Evolutionary conservation across 2,113 vertebrate genomes (phyloP), one percentile per base, ranked within the genome.

Genomic region (Thomomys bottae): DNA sequence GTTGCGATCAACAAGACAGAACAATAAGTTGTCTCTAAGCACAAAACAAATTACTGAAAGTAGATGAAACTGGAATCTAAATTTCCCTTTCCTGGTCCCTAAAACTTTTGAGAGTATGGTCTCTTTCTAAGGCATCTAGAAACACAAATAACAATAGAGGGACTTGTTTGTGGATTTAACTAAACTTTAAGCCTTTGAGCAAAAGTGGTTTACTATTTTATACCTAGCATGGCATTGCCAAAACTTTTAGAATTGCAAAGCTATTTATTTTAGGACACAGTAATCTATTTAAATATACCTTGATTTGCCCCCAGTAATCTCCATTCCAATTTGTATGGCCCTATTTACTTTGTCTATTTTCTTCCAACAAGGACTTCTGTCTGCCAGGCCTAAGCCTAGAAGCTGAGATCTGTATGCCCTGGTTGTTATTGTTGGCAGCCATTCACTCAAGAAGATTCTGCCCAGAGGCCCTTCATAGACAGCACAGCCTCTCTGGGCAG

Each of bases 41-140:
- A 91, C 40, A 38, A 82, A 73, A 79, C 45, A 45, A 64, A 70
- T 86, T 72, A 82, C 5, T 42, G 70, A 85, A 61, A 93, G 15
- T 54, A 59, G 30, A 42, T 73, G 84, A 30, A 3, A 15, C 42
- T 76, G 36, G n/a, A 68, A 83, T 68, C 40, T 18, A 45, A 40
- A 66, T 54, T 78, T 82, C 36, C 57, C n/a, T 30, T 42, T 87
- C 64, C 49, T 86, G 59, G 49, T 87, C 17, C 26, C 7, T 20
- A 28, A 20, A 67, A 57, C 64, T 64, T 93, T 42, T 30, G 49
- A 82, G 28, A 81, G 23, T n/a, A 9, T 5, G 9, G 9, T 61
- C 26, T 61, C 71, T 87, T 91, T 79, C 49, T 75, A 57, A 63
- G 63, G 68, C 23, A 54, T 57, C 72, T 79, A 79, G 9, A 23